Base-by-base conservation (phyloP, 2,797 vertebrate genomes). In the Lepus oiostolus region DNA sequence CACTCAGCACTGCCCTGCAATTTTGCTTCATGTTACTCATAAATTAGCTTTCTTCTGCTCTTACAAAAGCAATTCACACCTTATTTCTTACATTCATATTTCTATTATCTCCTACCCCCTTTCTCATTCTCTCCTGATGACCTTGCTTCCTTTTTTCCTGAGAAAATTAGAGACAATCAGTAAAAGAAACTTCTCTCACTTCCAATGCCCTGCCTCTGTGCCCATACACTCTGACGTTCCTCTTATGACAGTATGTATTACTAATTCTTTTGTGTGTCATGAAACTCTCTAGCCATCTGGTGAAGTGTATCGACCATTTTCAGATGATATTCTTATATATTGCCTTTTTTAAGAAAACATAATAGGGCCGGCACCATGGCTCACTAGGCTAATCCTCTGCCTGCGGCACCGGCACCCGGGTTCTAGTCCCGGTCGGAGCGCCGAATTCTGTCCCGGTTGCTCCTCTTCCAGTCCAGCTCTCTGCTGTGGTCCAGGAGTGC, bases 1-100 rank as follows among this genome's bases (percentile, higher is more conserved):
- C 35, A 42, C 11, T 95, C 38, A 12, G 28, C 17, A 50, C 30
- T 92, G 75, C 7, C 13, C 52, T 58, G 54, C 11, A 42, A 54
- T 88, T n/a, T 72, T 65, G n/a, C 26, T 79, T 67, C 75, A 74
- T 91, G 79, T 74, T 91, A 81, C n/a, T 30, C 82, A 52, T 54
- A 95, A 95, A 96, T 96, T 88, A 93, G 47, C 75, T 96, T 90
- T 85, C 70, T 80, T 85, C 72, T 82, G 80, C 60, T 85, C 82
- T 76, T 74, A 90, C 85, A 97, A 97, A 96, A 93, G 60, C 62
- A 96, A 97, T 97, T 96, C 90, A 88, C 92, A 97, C 90, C 79
- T 96, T 91, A 30, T 77, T 90, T 76, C 72, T 82, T 80, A 76
- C 58, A 42, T 6, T 94, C 82, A 94, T 32, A 93, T 97, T 93